Base-by-base conservation (phyloP, 2,113 vertebrate genomes). In the Salvelinus sp. region DNA sequence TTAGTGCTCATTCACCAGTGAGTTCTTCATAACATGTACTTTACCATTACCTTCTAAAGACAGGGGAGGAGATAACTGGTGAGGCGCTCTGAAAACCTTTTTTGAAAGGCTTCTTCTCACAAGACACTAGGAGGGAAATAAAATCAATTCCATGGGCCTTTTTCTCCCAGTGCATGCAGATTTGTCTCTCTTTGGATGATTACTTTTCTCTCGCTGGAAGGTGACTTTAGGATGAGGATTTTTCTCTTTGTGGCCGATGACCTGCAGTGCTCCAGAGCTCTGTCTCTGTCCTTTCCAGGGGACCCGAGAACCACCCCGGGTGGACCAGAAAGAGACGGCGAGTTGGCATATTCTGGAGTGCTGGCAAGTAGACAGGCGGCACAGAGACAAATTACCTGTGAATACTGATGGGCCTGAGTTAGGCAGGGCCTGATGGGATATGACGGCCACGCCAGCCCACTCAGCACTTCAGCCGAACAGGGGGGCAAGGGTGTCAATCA, bases 311-410 rank as follows among this genome's bases (percentile, higher is more conserved):
- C 12, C 64, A 47, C 44, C n/a, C n/a, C 44, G 10, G 44, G 16
- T n/a, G 1, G 44, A 38, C 7, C n/a, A 48, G 33, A 47, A 22
- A 4, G 38, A 69, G 38, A 22, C 4, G 22, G 44, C 68, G 44
- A 68, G 28, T 22, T 48, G n/a, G 38, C 44, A 48, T 38, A 27
- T 69, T 69, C 22, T 9, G 13, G 4, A 23, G 10, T 38, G 50
- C 68, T 50, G 68, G 38, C 68, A 69, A 33, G 33, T 10, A 9
- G 68, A 48, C 38, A 69, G 38, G 38, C 66, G 18, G 33, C 28
- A 69, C 68, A 10, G 38, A 48, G 68, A 48, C 68, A 69, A 69
- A 47, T 69, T 22, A 48, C 44, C 68, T 44, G 68, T 47, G 20
- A 23, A 69, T 44, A 69, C 20, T 69, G 67, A 48, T 22, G 38